A percentile compares a stretch with the other conserved stretches of the same genome.
These are phyloP conservation scores for Oreocharis arfaki DNA, from an alignment of 2,113 vertebrate species.

Conservation along the genomic window DNA sequence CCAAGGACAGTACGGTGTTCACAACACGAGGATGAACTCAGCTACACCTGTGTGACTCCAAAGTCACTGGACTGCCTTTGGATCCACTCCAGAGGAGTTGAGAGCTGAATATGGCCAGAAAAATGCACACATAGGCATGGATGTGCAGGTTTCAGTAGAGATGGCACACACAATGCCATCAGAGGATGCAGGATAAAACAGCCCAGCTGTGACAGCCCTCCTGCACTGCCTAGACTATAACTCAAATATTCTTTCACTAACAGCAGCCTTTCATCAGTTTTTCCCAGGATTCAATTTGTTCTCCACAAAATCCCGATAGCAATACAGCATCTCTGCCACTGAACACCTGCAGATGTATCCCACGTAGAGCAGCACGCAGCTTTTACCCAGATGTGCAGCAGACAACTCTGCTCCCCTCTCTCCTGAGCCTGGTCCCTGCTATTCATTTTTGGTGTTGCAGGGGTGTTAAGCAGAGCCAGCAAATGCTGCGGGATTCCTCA, in stretches of 20 bases:
- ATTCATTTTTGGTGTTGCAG: not conserved
- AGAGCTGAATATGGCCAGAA: not conserved
- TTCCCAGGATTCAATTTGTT: not conserved
- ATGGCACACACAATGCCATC: not conserved
- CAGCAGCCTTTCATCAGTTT: not conserved
- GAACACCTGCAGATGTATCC: not conserved
- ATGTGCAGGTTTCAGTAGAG: not conserved
- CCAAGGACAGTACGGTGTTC: not conserved
- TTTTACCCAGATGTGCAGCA: not conserved
- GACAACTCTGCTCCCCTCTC: not conserved
- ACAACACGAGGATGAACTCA: not conserved
- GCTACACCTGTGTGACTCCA: not conserved
- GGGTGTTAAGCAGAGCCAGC: not conserved
- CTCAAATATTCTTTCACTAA: not conserved
- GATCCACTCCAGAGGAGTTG: not conserved
- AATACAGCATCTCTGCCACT: not conserved
- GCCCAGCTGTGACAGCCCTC: not conserved
- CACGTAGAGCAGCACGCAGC: not conserved
- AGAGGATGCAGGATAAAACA: not conserved
- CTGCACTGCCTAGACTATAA: not conserved
- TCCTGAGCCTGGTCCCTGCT: not conserved
- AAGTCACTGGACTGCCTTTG: not conserved
- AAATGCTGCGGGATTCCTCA: constrained; percentile 51
- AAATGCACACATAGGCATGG: not conserved
- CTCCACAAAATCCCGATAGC: not conserved